A percentile compares a stretch with the other conserved stretches of the same genome.
Conservation (phyloP, 2,797 vertebrate genomes). For the Peromyscus melanophrys region DNA sequence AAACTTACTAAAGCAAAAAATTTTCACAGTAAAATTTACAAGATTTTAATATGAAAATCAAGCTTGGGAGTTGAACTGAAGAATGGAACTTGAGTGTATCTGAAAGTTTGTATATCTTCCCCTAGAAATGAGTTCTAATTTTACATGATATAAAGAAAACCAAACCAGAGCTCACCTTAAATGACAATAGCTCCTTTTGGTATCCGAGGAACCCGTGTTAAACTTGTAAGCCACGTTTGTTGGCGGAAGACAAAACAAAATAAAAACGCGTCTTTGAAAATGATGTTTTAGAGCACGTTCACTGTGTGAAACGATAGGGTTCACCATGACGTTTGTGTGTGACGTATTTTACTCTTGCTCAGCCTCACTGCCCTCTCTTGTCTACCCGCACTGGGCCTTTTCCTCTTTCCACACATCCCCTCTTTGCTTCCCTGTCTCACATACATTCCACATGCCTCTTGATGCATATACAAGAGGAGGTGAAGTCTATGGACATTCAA, state of each 20-base stretch:
- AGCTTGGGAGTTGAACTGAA: background rate
- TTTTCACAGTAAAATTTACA: background rate
- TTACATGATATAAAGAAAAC: background rate
- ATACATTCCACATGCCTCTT: background rate
- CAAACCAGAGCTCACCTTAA: background rate
- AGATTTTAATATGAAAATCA: slow-evolving; percentile 32
- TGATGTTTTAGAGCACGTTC: too few species aligned
- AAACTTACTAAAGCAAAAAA: slow-evolving; percentile 22
- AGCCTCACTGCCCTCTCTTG: background rate
- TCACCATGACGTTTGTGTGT: too few species aligned
- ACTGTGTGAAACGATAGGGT: background rate
- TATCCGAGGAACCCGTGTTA: background rate
- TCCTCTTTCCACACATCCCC: too few species aligned
- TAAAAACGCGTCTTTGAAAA: background rate
- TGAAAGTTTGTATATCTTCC: background rate
- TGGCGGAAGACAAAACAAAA: background rate
- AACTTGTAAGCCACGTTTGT: background rate
- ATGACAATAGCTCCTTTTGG: background rate
- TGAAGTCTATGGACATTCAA: background rate
- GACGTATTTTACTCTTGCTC: background rate
- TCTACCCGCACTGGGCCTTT: rapidly evolving
- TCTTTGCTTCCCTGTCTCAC: background rate
- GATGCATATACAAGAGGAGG: background rate
- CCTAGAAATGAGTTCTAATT: background rate
- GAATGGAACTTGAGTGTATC: background rate